A percentile compares a stretch with the other conserved stretches of the same genome.
Conservation (phyloP, 2,888 invertebrate genomes). For the Pelosia muscerda region DNA sequence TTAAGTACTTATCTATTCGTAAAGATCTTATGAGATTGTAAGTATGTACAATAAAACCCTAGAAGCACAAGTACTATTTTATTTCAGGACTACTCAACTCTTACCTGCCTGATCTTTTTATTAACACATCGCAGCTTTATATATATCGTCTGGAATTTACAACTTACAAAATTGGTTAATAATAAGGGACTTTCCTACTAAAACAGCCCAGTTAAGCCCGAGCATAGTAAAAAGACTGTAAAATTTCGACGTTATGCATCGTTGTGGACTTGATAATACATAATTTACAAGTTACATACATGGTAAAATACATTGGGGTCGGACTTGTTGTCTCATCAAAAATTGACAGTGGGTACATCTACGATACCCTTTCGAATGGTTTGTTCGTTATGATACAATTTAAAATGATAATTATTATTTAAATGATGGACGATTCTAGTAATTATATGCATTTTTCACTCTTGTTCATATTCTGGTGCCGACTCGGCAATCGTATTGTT, state of each 20-base stretch:
- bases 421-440: too few relatives aligned
- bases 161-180: conserved; percentile 41
- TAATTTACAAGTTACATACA: conserved; percentile 39
- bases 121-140: background rate
- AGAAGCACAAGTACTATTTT: background rate
- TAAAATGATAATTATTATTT: background rate
- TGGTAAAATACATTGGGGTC: conserved; percentile 21
- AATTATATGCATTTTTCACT: too few relatives aligned
- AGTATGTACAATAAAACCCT: background rate
- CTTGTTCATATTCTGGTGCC: too few relatives aligned
- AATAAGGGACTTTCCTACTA: conserved; percentile 39
- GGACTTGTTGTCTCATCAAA: conserved; percentile 25
- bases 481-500: too few relatives aligned
- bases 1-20: background rate
- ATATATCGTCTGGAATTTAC: conserved; percentile 26
- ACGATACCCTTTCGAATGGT: background rate
- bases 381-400: conserved; percentile 5
- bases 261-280: conserved; percentile 37
- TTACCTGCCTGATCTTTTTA: conserved; percentile 1
- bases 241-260: conserved; percentile 44
- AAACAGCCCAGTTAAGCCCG: conserved; percentile 29
- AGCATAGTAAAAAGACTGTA: conserved; percentile 47
- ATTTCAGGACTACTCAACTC: background rate
- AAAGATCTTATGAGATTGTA: background rate
- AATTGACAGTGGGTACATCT: conserved; percentile 14